These are phyloP conservation scores for Pyrocoelia pectoralis DNA, from an alignment of 2,888 invertebrate genomes.

Conservation along the genomic window DNA sequence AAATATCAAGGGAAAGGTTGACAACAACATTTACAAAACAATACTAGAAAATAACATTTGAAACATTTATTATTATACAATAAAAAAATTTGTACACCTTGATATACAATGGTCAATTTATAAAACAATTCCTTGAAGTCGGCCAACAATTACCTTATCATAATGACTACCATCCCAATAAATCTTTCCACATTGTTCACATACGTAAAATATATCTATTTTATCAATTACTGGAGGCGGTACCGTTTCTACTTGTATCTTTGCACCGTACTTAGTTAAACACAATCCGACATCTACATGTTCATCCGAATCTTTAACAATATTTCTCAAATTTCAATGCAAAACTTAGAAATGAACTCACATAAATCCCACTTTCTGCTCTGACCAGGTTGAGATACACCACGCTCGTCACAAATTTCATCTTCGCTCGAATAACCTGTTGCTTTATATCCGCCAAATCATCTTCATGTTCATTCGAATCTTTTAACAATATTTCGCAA, in stretches of 20 bases:
- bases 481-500: neutral
- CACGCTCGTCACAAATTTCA: conserved; percentile 50
- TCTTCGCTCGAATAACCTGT: conserved; percentile 56
- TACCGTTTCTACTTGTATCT: conserved; percentile 63
- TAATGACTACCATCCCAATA: conserved; percentile 71
- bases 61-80: conserved; percentile 6
- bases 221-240: conserved; percentile 51
- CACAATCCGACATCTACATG: conserved; percentile 57
- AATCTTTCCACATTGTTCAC: conserved; percentile 77
- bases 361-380: conserved; percentile 55
- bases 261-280: conserved; percentile 64
- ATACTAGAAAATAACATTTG: neutral
- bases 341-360: conserved; percentile 41
- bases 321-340: neutral
- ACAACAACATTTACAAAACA: neutral
- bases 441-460: conserved; percentile 52
- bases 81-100: conserved; percentile 5
- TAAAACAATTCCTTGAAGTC: conserved; percentile 52
- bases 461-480: conserved; percentile 34
- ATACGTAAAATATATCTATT: conserved; percentile 68
- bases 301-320: conserved; percentile 52
- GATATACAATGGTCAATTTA: neutral
- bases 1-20: too few species aligned
- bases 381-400: conserved; percentile 35
- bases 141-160: conserved; percentile 50